Evolutionary conservation across 2,797 vertebrate species (phyloP).

Genomic region (Melanotaenia parkinsoni): DNA sequence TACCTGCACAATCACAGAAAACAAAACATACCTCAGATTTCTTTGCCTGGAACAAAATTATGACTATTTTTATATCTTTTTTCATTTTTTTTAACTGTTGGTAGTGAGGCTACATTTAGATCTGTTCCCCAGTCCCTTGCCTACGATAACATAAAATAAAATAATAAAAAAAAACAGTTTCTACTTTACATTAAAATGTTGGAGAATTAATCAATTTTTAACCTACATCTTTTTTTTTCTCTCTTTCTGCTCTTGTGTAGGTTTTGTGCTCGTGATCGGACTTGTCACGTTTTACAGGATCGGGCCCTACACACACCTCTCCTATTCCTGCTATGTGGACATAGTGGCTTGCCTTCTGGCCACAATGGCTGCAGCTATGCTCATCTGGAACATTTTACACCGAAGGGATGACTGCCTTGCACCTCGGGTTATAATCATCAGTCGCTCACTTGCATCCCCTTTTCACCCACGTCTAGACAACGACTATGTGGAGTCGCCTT

Average conservation of each 20-base stretch:
- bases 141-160: not conserved
- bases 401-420: conserved; percentile 94
- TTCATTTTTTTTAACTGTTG: not conserved
- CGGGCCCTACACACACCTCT: conserved; percentile 92
- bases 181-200: not conserved
- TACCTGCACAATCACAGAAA: not conserved
- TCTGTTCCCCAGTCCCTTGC: too few species aligned
- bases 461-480: conserved; percentile 91
- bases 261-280: conserved; percentile 96
- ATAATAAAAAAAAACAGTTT: not conserved
- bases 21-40: not conserved
- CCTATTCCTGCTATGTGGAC: conserved; percentile 96
- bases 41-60: not conserved
- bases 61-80: too few species aligned
- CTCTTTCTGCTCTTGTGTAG: conserved; percentile 70
- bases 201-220: not conserved
- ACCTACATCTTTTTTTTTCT: conserved; percentile 13
- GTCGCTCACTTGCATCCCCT: conserved; percentile 87
- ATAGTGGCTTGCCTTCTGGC: conserved; percentile 94
- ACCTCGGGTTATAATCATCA: conserved; percentile 92
- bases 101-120: too few species aligned
- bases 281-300: conserved; percentile 97
- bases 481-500: conserved; percentile 97
- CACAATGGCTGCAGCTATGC: conserved; percentile 93
- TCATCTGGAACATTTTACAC: conserved; percentile 98